phyloP scores from a whole-genome alignment of 2,888 invertebrate genomes.

The Diploptera punctata region DNA sequence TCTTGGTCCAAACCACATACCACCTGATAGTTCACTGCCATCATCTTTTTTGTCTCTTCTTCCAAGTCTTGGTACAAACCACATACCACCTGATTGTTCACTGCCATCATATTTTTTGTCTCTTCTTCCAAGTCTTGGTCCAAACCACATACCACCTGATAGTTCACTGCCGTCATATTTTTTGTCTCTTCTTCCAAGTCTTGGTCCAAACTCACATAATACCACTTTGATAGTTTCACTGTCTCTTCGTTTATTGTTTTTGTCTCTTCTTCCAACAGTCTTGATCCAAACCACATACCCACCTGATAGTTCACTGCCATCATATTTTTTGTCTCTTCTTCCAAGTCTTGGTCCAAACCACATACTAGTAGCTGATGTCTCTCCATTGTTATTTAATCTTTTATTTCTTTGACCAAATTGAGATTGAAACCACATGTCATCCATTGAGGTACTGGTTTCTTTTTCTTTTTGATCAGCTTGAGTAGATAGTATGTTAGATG shows the following conservation, averaged over 20 bases:
- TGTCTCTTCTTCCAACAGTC: not conserved
- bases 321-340: not conserved
- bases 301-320: not conserved
- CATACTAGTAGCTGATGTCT: not conserved
- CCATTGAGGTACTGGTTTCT: too few relatives aligned
- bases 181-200: too few relatives aligned
- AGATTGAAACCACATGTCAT: not conserved
- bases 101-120: not conserved
- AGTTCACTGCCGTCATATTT: too few relatives aligned
- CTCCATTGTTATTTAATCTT: not conserved
- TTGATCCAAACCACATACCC: not conserved
- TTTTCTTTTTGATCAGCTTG: too few relatives aligned
- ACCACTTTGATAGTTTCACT: too few relatives aligned
- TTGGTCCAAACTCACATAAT: too few relatives aligned
- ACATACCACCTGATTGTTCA: not conserved
- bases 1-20: constrained; percentile 1
- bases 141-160: constrained; percentile 8
- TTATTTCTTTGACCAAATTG: not conserved
- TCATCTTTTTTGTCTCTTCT: not conserved
- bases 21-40: not conserved
- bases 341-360: not conserved
- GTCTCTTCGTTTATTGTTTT: too few relatives aligned
- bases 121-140: not conserved
- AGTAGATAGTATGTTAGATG: too few relatives aligned
- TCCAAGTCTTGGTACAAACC: not conserved